Evolutionary conservation across 2,113 vertebrate genomes (phyloP).

Genomic region (Sceloporus undulatus): DNA sequence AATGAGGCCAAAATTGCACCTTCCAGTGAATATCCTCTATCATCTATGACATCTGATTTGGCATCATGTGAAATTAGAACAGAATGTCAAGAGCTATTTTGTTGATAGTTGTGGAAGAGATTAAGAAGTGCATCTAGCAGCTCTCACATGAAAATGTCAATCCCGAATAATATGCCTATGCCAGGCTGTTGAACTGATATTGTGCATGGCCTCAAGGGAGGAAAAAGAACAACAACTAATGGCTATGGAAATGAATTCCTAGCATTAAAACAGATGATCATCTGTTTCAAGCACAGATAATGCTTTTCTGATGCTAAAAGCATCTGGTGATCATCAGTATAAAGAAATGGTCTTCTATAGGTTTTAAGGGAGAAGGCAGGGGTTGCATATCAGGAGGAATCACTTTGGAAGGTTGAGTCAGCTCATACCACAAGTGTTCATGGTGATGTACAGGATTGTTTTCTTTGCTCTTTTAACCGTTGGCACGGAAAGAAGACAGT

Average conservation of each 20-base stretch:
- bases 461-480: neutral
- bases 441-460: neutral
- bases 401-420: neutral
- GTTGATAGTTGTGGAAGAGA: constrained; percentile 55
- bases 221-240: constrained; percentile 16
- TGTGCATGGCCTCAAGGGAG: neutral
- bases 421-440: neutral
- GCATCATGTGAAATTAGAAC: constrained; percentile 54
- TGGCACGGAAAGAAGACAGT: neutral
- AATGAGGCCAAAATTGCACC: constrained; percentile 57
- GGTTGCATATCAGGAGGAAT: neutral
- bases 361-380: neutral
- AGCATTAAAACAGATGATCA: constrained; percentile 18
- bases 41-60: constrained; percentile 56
- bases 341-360: neutral
- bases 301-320: neutral
- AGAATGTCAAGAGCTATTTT: constrained; percentile 62
- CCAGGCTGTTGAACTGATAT: constrained; percentile 32
- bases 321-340: neutral
- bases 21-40: constrained; percentile 47
- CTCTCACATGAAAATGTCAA: constrained; percentile 53
- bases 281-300: neutral
- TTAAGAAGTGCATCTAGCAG: constrained; percentile 45
- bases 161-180: constrained; percentile 30
- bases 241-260: constrained; percentile 4